Percentiles rank a stretch among this genome's conserved stretches.
phyloP scores from a whole-genome alignment of 2,888 invertebrate species.

The Hedya salicella region DNA sequence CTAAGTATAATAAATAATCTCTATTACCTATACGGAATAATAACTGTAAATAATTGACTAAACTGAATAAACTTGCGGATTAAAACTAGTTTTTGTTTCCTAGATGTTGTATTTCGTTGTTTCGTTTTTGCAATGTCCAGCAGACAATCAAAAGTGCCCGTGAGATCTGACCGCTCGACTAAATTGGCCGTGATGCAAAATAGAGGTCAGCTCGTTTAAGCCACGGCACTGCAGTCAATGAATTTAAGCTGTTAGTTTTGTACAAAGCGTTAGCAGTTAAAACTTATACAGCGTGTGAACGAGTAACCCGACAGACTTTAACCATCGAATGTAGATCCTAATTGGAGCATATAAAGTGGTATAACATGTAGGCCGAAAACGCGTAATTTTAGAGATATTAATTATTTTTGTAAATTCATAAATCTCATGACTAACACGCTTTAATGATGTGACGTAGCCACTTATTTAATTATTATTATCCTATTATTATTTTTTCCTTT shows the following conservation, averaged over 20 bases:
- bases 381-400: too few relatives aligned
- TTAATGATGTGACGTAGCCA: too few relatives aligned
- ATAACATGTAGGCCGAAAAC: too few relatives aligned
- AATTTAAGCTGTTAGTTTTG: slow-evolving; percentile 6
- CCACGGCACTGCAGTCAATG: slow-evolving; percentile 48
- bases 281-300: neutral
- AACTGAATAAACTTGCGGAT: neutral
- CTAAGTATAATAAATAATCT: slow-evolving; percentile 16
- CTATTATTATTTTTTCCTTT: too few relatives aligned
- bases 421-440: too few relatives aligned
- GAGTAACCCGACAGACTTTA: too few relatives aligned
- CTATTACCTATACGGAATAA: neutral
- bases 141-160: slow-evolving; percentile 66
- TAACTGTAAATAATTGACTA: slow-evolving; percentile 4
- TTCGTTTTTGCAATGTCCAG: slow-evolving; percentile 62
- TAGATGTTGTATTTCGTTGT: slow-evolving; percentile 11
- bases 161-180: slow-evolving; percentile 61
- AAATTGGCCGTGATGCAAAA: slow-evolving; percentile 70
- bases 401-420: too few relatives aligned
- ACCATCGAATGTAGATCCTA: too few relatives aligned
- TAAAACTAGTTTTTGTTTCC: slow-evolving; percentile 32
- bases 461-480: too few relatives aligned
- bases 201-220: slow-evolving; percentile 66
- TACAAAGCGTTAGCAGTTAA: slow-evolving; percentile 13
- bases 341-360: too few relatives aligned